Evolutionary conservation across 1,140 invertebrate genomes (phyloP).

Genomic region (Parasteatoda tepidariorum): DNA sequence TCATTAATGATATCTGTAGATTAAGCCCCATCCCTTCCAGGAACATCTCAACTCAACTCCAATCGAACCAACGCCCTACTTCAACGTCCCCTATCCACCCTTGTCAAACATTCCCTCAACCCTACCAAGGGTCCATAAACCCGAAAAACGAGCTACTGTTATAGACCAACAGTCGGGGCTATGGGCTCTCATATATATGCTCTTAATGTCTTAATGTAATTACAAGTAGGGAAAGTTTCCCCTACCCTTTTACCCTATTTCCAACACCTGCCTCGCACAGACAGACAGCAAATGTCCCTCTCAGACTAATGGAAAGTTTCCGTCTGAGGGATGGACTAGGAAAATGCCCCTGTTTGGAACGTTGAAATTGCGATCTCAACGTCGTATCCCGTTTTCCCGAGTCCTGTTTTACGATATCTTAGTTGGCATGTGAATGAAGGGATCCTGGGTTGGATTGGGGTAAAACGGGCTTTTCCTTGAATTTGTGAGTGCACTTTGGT

Average conservation of each 20-base stretch:
- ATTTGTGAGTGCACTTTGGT: background rate
- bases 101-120: background rate
- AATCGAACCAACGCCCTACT: background rate
- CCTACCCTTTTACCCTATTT: background rate
- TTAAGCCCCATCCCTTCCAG: background rate
- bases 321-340: slow-evolving; percentile 4
- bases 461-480: background rate
- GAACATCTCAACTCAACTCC: background rate
- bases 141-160: slow-evolving; percentile 5
- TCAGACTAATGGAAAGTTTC: slow-evolving; percentile 16
- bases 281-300: slow-evolving; percentile 7
- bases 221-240: background rate
- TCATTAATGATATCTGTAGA: background rate
- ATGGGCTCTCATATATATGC: background rate
- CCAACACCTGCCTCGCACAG: background rate
- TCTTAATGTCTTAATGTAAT: slow-evolving; percentile 8
- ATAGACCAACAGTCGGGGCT: background rate
- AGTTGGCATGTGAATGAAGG: background rate
- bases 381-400: background rate
- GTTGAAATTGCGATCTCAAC: background rate
- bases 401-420: background rate
- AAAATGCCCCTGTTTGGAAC: background rate
- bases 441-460: background rate
- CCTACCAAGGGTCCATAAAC: slow-evolving; percentile 3
- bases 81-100: background rate